Conservation (phyloP, 2,797 vertebrate species). For the Hippocampus kuda region DNA sequence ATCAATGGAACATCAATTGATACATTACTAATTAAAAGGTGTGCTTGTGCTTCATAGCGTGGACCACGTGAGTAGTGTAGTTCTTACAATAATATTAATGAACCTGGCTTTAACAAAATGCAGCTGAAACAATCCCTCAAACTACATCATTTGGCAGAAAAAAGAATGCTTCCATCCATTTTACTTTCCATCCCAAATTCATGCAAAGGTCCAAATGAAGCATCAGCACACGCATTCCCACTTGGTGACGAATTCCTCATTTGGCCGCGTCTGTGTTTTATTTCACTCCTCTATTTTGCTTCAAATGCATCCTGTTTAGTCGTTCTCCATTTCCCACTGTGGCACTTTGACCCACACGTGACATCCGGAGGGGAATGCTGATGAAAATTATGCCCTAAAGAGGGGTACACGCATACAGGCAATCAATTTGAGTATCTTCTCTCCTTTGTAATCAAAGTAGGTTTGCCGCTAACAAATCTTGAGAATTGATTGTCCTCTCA, state of each 20-base stretch:
- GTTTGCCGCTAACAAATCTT: too few relatives aligned
- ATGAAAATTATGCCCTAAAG: neutral
- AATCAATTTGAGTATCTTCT: neutral
- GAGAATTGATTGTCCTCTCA: too few relatives aligned
- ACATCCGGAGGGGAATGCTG: neutral
- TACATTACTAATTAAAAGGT: too few relatives aligned
- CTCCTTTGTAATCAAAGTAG: too few relatives aligned
- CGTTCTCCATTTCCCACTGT: neutral
- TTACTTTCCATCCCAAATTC: neutral
- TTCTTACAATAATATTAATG: neutral
- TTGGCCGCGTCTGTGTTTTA: neutral
- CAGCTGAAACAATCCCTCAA: neutral
- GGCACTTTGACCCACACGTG: neutral
- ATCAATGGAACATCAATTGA: too few relatives aligned
- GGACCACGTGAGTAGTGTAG: too few relatives aligned
- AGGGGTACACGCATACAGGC: neutral
- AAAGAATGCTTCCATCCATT: neutral
- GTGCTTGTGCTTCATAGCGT: too few relatives aligned
- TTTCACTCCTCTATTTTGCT: neutral
- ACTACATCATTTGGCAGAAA: neutral
- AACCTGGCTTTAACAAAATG: neutral
- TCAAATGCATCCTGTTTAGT: neutral
- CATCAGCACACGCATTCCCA: neutral
- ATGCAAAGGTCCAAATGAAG: slow-evolving; percentile 1
- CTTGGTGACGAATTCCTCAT: neutral